Evolutionary conservation across 2,888 invertebrate genomes (phyloP).

Genomic region (Brachyopa scutellaris): DNA sequence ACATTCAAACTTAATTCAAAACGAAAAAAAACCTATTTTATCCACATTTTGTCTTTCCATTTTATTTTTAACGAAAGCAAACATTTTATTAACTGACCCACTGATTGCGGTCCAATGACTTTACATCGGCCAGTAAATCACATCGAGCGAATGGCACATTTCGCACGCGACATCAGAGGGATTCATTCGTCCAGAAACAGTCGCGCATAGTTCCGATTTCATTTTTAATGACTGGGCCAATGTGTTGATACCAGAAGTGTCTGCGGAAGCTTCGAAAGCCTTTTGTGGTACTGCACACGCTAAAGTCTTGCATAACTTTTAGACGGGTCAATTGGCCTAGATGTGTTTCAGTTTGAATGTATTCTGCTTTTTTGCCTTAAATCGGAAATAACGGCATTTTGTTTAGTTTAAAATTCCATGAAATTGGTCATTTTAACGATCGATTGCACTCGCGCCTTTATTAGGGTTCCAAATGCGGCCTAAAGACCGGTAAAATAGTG

Average conservation of each 20-base stretch:
- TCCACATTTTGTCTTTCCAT: constrained; percentile 27
- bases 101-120: constrained; percentile 67
- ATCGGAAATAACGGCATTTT: constrained; percentile 24
- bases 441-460: constrained; percentile 27
- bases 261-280: constrained; percentile 28
- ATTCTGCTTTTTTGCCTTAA: not conserved
- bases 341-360: constrained; percentile 7
- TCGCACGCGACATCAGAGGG: constrained; percentile 46
- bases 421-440: constrained; percentile 43
- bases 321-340: constrained; percentile 6
- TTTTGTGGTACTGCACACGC: constrained; percentile 9
- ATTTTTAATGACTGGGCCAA: not conserved
- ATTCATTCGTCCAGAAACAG: constrained; percentile 51
- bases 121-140: constrained; percentile 60
- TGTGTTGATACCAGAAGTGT: constrained; percentile 19
- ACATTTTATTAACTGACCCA: constrained; percentile 58
- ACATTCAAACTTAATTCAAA: constrained; percentile 6
- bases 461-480: constrained; percentile 10
- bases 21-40: not conserved
- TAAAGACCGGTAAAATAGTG: constrained; percentile 47
- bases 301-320: constrained; percentile 34
- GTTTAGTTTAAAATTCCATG: constrained; percentile 43
- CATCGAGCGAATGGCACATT: constrained; percentile 29
- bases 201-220: not conserved
- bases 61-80: constrained; percentile 18